Percentiles rank a stretch among this genome's conserved stretches.
Evolutionary conservation across 1,140 invertebrate species (phyloP).

Genomic region (Drepana arcuata): DNA sequence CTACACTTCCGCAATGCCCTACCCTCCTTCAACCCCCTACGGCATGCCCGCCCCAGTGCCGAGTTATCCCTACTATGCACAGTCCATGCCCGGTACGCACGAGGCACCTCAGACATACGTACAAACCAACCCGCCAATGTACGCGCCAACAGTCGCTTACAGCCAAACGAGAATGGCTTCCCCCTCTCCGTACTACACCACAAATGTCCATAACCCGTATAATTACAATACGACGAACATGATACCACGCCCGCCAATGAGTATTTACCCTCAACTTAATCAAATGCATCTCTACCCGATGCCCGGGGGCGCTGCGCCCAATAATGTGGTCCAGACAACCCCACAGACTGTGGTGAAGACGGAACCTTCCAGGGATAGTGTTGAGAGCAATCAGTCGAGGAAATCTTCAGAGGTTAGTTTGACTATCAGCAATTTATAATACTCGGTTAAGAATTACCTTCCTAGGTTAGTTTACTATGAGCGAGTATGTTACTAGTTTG

Average conservation of each 20-base stretch:
- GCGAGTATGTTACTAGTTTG: too few relatives aligned
- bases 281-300: slow-evolving; percentile 37
- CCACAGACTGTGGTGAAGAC: slow-evolving; percentile 21
- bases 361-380: slow-evolving; percentile 28
- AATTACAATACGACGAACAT: slow-evolving; percentile 58
- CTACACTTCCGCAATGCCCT: slow-evolving; percentile 20
- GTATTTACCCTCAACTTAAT: slow-evolving; percentile 40
- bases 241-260: slow-evolving; percentile 41
- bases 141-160: slow-evolving; percentile 34
- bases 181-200: slow-evolving; percentile 34
- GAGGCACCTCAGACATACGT: slow-evolving; percentile 28
- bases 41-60: slow-evolving; percentile 16
- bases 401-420: too few relatives aligned
- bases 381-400: slow-evolving; percentile 31
- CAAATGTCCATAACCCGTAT: slow-evolving; percentile 32
- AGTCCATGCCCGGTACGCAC: slow-evolving; percentile 11
- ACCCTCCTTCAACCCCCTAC: neutral
- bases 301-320: slow-evolving; percentile 13
- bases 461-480: too few relatives aligned
- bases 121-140: slow-evolving; percentile 28
- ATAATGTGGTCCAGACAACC: slow-evolving; percentile 14
- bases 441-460: too few relatives aligned
- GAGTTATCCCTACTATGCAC: slow-evolving; percentile 33
- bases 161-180: slow-evolving; percentile 46
- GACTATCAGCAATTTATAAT: too few relatives aligned